phyloP scores from a whole-genome alignment of 2,797 vertebrate species.

The Coranthus polyacanthus region DNA sequence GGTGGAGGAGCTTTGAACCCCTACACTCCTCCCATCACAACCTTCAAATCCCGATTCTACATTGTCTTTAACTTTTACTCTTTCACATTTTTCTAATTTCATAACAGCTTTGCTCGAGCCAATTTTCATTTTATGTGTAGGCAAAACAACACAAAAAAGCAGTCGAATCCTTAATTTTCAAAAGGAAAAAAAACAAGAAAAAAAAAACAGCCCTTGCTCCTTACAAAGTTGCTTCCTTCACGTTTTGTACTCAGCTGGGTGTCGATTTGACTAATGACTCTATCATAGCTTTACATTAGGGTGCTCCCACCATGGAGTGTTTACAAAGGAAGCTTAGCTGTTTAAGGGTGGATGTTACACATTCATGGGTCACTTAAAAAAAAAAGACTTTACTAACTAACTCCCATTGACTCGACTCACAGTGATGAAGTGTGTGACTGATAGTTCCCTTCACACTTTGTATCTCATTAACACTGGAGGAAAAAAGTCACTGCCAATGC shows the following conservation, averaged over 20 bases:
- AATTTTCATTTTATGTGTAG: slow-evolving; percentile 14
- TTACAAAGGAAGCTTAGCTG: slow-evolving; percentile 19
- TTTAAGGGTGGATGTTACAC: slow-evolving; percentile 35
- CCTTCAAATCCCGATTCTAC: slow-evolving; percentile 25
- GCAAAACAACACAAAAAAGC: slow-evolving; percentile 5
- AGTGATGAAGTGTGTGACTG: slow-evolving; percentile 65
- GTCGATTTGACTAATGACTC: slow-evolving; percentile 50
- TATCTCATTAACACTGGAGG: slow-evolving; percentile 71
- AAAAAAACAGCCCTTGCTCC: not conserved
- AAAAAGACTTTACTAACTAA: slow-evolving; percentile 38
- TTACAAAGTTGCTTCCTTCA: slow-evolving; percentile 11
- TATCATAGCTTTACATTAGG: slow-evolving; percentile 16
- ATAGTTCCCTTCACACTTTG: slow-evolving; percentile 49
- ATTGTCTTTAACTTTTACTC: slow-evolving; percentile 28
- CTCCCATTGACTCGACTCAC: slow-evolving; percentile 56
- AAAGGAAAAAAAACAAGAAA: no score
- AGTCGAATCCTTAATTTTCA: not conserved
- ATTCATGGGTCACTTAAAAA: slow-evolving; percentile 36
- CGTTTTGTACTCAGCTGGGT: slow-evolving; percentile 30
- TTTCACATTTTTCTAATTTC: slow-evolving; percentile 52
- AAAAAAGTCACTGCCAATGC: slow-evolving; percentile 27
- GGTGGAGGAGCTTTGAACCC: slow-evolving; percentile 69
- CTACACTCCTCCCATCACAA: slow-evolving; percentile 46
- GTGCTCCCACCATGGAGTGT: slow-evolving; percentile 26
- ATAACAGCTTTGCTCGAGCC: slow-evolving; percentile 49